Base-by-base conservation (phyloP, 2,888 invertebrate species). In the Drosophila barbarae region DNA sequence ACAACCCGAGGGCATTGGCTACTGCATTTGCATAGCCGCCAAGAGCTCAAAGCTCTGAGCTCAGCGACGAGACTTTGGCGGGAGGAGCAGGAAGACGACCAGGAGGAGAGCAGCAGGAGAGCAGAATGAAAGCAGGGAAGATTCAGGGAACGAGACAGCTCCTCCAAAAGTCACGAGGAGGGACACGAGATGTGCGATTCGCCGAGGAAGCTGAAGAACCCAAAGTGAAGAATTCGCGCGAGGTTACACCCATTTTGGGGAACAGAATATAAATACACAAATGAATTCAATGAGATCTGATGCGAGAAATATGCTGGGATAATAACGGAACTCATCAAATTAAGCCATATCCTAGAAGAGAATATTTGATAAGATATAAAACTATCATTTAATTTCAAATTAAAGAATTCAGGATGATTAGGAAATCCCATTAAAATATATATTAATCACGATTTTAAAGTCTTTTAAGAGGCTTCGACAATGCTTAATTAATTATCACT, bases 1-100 rank as follows among this genome's bases (percentile, higher is more conserved):
- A 87, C 86, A 87, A 84, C 87, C 87, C 73, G 77, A 82, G 87
- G 87, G 86, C 74, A 87, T 85, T 86, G 86, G 87, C 87, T 87
- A 87, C 87, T 86, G 87, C 87, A 87, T 87, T 87, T 87, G 86
- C 87, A 87, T 87, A 84, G 84, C 83, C 74, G 82, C 72, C 71
- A 57, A 60, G 59, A 60, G 58, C 59, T 39, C 58, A 60, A 60
- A 60, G 59, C 57, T 60, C 18, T n/a, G 59, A 46, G 23, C 23
- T 23, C 23, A 23, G 23, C 4, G 23, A 23, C 23, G 23, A 23
- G 23, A 23, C 23, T 4, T 23, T 23, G 23, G 57, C 75, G 36
- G 30, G 38, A 32, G 10, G 30, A 21, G 36, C 41, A 18, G 35
- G n/a, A 36, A 21, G 26, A 34, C 13, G n/a, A 30, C 35, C 5